Evolutionary conservation across 2,888 invertebrate genomes (phyloP).

Genomic region (Limenitis camilla): DNA sequence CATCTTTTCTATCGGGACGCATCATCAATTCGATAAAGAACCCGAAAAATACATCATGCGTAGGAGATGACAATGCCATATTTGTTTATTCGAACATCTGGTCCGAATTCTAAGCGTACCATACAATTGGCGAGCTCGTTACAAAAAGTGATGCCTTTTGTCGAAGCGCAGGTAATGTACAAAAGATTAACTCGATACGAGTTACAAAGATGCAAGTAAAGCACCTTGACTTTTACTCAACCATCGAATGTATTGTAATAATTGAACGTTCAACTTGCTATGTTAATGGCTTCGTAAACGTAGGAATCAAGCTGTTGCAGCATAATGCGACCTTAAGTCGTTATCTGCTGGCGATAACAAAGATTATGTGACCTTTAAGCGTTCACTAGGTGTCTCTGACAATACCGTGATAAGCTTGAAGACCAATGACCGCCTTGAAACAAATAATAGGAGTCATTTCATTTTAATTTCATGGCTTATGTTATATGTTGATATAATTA

Average conservation of each 20-base stretch:
- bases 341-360: slow-evolving; percentile 63
- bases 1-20: slow-evolving; percentile 44
- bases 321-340: slow-evolving; percentile 57
- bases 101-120: slow-evolving; percentile 33
- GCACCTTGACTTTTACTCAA: slow-evolving; percentile 57
- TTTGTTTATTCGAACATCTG: slow-evolving; percentile 70
- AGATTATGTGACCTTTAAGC: slow-evolving; percentile 66
- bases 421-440: slow-evolving; percentile 66
- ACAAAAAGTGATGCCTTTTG: slow-evolving; percentile 55
- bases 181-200: slow-evolving; percentile 69
- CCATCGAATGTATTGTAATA: slow-evolving; percentile 1
- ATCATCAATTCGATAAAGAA: slow-evolving; percentile 57
- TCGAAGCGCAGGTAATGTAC: slow-evolving; percentile 57
- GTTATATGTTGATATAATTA: neutral
- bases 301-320: slow-evolving; percentile 42
- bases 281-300: slow-evolving; percentile 18
- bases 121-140: slow-evolving; percentile 50
- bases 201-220: slow-evolving; percentile 49
- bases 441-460: slow-evolving; percentile 17
- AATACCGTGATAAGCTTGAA: slow-evolving; percentile 47
- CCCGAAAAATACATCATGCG: slow-evolving; percentile 63
- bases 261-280: slow-evolving; percentile 7
- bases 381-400: slow-evolving; percentile 56
- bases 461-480: neutral
- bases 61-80: slow-evolving; percentile 60